Percentiles rank a stretch among this genome's conserved stretches.
phyloP scores from a whole-genome alignment of 2,797 vertebrate genomes.

The Knipowitschia caucasica region DNA sequence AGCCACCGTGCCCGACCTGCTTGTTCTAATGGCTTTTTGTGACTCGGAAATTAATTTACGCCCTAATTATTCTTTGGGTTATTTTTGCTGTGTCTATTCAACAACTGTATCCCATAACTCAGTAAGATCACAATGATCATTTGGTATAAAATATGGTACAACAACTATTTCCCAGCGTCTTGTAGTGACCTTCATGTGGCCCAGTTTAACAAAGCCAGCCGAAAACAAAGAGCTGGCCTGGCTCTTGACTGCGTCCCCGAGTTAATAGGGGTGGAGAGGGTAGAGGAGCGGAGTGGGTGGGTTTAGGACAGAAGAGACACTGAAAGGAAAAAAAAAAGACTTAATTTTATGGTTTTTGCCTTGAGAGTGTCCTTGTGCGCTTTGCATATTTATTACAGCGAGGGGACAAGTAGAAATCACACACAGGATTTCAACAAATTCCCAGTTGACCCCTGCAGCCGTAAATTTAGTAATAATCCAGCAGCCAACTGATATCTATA shows the following conservation, averaged over 20 bases:
- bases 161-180: background rate
- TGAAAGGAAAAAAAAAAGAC: constrained; percentile 21
- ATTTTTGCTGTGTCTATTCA: background rate
- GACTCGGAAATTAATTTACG: no score
- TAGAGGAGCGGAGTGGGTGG: constrained; percentile 9
- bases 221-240: constrained; percentile 20
- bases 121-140: background rate
- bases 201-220: constrained; percentile 23
- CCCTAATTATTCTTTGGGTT: no score
- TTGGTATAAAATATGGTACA: no score
- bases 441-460: constrained; percentile 50
- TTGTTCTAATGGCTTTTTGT: no score
- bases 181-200: constrained; percentile 20
- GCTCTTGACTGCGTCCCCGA: constrained; percentile 24
- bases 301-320: constrained; percentile 12
- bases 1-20: no score
- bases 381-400: constrained; percentile 62
- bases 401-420: constrained; percentile 46
- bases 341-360: constrained; percentile 59
- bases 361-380: constrained; percentile 52
- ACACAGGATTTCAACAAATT: constrained; percentile 57
- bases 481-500: constrained; percentile 44
- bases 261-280: constrained; percentile 21
- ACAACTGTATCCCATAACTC: background rate
- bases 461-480: constrained; percentile 58